Evolutionary conservation across 2,888 invertebrate species (phyloP).

Genomic region (Agonopterix alstromeriana): DNA sequence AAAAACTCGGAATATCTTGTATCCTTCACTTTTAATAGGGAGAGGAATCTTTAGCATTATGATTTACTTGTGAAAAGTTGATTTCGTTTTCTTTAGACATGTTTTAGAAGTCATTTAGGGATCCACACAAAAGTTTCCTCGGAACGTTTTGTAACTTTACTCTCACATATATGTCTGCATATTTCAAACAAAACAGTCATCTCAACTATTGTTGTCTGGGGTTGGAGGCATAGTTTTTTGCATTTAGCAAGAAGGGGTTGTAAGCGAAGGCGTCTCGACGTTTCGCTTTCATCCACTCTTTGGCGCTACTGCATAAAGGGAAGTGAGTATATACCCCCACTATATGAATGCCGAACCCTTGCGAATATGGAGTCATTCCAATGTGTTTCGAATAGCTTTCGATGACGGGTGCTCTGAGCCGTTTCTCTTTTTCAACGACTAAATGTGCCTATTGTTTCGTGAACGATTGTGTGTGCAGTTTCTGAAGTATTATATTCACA

Average conservation of each 20-base stretch:
- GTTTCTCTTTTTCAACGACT: slow-evolving; percentile 64
- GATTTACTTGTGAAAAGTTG: slow-evolving; percentile 39
- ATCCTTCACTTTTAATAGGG: slow-evolving; percentile 60
- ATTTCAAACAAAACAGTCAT: slow-evolving; percentile 53
- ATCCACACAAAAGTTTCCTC: background rate
- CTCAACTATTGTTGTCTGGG: slow-evolving; percentile 58
- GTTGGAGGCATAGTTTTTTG: slow-evolving; percentile 56
- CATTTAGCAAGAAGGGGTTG: slow-evolving; percentile 63
- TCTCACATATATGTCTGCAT: background rate
- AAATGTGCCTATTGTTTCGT: slow-evolving; percentile 67
- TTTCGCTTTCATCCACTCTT: slow-evolving; percentile 69
- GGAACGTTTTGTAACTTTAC: background rate
- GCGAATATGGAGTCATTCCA: slow-evolving; percentile 49
- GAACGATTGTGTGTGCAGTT: slow-evolving; percentile 34
- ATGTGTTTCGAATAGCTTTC: slow-evolving; percentile 68
- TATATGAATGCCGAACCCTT: slow-evolving; percentile 40
- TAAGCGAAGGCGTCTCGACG: slow-evolving; percentile 52
- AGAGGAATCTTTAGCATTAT: slow-evolving; percentile 42
- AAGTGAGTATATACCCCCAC: slow-evolving; percentile 39
- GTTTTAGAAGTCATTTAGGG: slow-evolving; percentile 11
- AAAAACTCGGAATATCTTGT: slow-evolving; percentile 56
- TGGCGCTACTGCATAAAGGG: slow-evolving; percentile 58
- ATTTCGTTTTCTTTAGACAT: slow-evolving; percentile 28
- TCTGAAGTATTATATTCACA: slow-evolving; percentile 28
- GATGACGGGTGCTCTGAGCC: slow-evolving; percentile 65